A percentile compares a stretch with the other conserved stretches of the same genome.
Conservation (phyloP, 2,888 invertebrate genomes). For the Agonopterix subpropinquella region DNA sequence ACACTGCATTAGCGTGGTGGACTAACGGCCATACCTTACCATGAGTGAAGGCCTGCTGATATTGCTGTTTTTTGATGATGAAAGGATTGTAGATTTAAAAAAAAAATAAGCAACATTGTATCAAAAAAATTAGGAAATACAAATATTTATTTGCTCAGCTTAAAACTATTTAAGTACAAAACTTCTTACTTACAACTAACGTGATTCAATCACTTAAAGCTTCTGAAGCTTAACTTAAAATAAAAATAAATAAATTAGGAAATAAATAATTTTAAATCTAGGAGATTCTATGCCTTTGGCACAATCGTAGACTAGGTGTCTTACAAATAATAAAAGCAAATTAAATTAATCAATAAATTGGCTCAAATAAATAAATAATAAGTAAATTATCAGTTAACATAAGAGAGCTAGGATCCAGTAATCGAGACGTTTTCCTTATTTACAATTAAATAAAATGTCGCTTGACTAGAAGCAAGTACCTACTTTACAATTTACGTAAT, state of each 20-base stretch:
- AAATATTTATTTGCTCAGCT: slow-evolving; percentile 16
- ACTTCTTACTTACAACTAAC: slow-evolving; percentile 27
- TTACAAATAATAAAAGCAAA: slow-evolving; percentile 17
- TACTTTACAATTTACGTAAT: slow-evolving; percentile 1
- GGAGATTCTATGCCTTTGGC: slow-evolving; percentile 70
- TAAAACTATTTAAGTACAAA: slow-evolving; percentile 32
- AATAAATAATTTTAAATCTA: slow-evolving; percentile 30
- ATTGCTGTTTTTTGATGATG: no score
- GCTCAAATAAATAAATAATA: slow-evolving; percentile 14
- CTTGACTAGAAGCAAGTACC: slow-evolving; percentile 45
- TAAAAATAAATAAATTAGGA: slow-evolving; percentile 21
- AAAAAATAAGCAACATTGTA: no score
- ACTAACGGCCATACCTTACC: no score
- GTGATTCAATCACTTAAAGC: slow-evolving; percentile 58
- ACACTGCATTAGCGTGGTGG: no score
- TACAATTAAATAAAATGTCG: slow-evolving; percentile 17
- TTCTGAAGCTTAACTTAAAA: slow-evolving; percentile 46
- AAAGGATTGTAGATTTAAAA: no score
- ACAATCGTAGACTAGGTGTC: slow-evolving; percentile 51
- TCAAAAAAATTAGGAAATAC: no score
- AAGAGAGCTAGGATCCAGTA: slow-evolving; percentile 38
- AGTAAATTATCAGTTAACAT: slow-evolving; percentile 12
- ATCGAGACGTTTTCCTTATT: slow-evolving; percentile 12
- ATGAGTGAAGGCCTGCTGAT: no score
- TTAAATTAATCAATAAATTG: slow-evolving; percentile 11